A percentile compares a stretch with the other conserved stretches of the same genome.
Conservation (phyloP, 2,888 invertebrate genomes). For the Hypercompe scribonia region DNA sequence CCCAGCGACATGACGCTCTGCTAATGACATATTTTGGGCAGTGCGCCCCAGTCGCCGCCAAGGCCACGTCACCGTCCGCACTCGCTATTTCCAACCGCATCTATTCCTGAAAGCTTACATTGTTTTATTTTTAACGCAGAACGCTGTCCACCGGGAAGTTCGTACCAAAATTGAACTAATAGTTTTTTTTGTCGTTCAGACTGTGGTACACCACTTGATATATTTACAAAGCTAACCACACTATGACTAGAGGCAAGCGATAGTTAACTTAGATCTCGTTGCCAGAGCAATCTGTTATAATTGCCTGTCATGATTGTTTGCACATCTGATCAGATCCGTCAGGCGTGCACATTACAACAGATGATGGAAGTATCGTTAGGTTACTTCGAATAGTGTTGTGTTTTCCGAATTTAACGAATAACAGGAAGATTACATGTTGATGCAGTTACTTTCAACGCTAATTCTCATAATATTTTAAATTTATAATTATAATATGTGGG, state of each 20-base stretch:
- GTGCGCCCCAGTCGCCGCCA: slow-evolving; percentile 67
- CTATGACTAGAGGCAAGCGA: slow-evolving; percentile 38
- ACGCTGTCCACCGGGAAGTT: slow-evolving; percentile 78
- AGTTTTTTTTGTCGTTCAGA: slow-evolving; percentile 21
- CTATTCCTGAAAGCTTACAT: slow-evolving; percentile 85
- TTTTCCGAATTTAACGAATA: neutral
- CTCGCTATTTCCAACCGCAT: slow-evolving; percentile 74
- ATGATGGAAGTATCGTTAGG: slow-evolving; percentile 21
- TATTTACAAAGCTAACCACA: slow-evolving; percentile 45
- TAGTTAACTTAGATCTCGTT: slow-evolving; percentile 54
- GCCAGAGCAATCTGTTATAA: slow-evolving; percentile 50
- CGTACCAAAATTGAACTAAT: slow-evolving; percentile 56
- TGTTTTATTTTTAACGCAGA: slow-evolving; percentile 80
- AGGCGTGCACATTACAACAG: slow-evolving; percentile 3
- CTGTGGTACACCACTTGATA: neutral
- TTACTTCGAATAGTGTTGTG: slow-evolving; percentile 6
- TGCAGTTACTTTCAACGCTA: neutral
- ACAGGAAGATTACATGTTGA: neutral
- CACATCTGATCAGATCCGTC: slow-evolving; percentile 23
- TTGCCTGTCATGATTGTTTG: slow-evolving; percentile 47
- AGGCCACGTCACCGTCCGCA: slow-evolving; percentile 80
- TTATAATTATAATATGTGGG: neutral
- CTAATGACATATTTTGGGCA: slow-evolving; percentile 80
- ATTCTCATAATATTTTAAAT: neutral
- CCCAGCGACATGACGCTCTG: slow-evolving; percentile 57